phyloP scores from a whole-genome alignment of 2,797 vertebrate genomes.

The Triplophysa yarkandensis region DNA sequence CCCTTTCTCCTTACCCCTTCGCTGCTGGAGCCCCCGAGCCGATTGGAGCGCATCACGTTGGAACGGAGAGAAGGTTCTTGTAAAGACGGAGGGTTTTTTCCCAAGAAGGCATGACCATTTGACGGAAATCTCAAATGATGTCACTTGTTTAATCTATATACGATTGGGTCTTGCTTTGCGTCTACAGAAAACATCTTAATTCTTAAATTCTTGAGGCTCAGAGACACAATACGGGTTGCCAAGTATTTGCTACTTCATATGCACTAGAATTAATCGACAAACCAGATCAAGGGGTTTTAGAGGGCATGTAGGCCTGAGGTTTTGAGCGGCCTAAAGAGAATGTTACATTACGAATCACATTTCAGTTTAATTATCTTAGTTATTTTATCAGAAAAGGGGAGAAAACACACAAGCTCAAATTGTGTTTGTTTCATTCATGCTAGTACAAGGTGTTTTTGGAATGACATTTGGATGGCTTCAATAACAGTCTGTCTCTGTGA shows the following conservation, averaged over 20 bases:
- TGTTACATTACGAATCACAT: neutral
- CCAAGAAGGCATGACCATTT: constrained; percentile 48
- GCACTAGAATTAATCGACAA: constrained; percentile 14
- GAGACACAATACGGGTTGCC: constrained; percentile 17
- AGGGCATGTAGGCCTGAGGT: neutral
- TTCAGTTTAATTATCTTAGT: neutral
- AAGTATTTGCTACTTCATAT: constrained; percentile 2
- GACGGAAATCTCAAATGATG: constrained; percentile 64
- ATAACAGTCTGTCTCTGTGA: neutral
- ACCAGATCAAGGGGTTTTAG: neutral
- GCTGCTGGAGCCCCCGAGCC: constrained; percentile 23
- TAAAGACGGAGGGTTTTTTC: constrained; percentile 46
- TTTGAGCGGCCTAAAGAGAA: neutral
- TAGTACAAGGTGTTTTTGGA: neutral
- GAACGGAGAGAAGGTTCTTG: constrained; percentile 18
- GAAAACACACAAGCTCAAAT: neutral
- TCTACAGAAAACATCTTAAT: constrained; percentile 43
- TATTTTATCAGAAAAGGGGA: neutral
- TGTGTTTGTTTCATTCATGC: neutral
- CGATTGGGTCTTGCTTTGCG: constrained; percentile 44
- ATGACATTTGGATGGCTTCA: neutral
- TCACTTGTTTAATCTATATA: constrained; percentile 51
- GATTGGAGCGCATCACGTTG: constrained; percentile 5
- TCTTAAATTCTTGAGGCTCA: constrained; percentile 48
- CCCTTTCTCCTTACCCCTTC: constrained; percentile 45